Evolutionary conservation across 2,113 vertebrate genomes (phyloP).

Genomic region (Malaclemys terrapin): DNA sequence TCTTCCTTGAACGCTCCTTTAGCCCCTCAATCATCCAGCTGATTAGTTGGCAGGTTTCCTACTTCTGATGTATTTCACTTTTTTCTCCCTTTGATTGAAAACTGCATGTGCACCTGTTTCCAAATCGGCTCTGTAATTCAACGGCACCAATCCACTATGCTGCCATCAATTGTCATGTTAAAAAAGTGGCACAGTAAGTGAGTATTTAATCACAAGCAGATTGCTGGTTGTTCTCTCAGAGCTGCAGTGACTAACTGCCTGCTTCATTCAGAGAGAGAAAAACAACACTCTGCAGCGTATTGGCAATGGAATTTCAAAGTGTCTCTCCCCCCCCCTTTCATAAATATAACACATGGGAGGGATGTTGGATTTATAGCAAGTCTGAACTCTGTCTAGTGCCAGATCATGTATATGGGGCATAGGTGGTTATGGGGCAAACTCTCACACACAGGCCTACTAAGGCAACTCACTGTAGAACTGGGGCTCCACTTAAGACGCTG

Average conservation of each 20-base stretch:
- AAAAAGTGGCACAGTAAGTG: conserved; percentile 33
- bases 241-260: no score
- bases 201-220: not conserved
- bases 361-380: not conserved
- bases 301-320: no score
- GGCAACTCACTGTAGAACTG: no score
- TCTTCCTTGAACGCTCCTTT: not conserved
- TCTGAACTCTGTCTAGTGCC: not conserved
- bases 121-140: not conserved
- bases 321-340: no score
- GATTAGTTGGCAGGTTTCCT: not conserved
- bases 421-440: not conserved
- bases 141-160: accelerated
- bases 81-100: not conserved
- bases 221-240: not conserved
- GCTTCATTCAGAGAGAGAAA: no score
- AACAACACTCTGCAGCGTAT: not conserved
- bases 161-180: not conserved
- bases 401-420: no score
- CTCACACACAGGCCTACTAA: no score
- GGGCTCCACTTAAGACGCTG: no score
- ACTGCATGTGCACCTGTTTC: not conserved
- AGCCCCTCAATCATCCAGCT: not conserved
- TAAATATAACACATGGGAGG: not conserved
- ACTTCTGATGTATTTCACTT: not conserved